Conservation (phyloP, 2,797 vertebrate genomes). For the Scleropages formosus region DNA sequence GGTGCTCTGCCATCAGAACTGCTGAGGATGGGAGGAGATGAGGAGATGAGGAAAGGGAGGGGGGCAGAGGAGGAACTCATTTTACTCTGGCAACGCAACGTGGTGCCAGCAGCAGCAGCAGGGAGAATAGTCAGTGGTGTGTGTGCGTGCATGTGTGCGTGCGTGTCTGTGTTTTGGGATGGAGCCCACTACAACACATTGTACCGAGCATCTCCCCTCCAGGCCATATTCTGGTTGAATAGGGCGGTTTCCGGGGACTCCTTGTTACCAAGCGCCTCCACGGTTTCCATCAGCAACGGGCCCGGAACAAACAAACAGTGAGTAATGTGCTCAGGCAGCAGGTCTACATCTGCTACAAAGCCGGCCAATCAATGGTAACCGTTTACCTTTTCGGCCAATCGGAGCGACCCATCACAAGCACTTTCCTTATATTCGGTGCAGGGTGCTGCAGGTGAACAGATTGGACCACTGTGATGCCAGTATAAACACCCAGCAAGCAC, state of each 20-base stretch:
- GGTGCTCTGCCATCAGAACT: conserved; percentile 30
- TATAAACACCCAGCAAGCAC: neutral
- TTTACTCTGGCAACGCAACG: conserved; percentile 27
- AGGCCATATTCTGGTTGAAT: neutral
- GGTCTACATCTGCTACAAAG: neutral
- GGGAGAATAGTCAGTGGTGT: conserved; percentile 25
- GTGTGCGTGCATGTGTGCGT: neutral
- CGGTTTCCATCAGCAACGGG: conserved; percentile 5
- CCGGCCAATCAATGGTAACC: conserved; percentile 13
- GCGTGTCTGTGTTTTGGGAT: neutral
- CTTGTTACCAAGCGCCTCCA: neutral
- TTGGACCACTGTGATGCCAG: neutral
- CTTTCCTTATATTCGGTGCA: neutral
- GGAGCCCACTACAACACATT: neutral
- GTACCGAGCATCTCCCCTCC: neutral
- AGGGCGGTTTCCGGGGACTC: neutral
- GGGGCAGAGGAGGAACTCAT: conserved; percentile 35
- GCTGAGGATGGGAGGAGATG: conserved; percentile 30
- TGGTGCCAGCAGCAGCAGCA: conserved; percentile 39
- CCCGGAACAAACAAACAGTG: neutral
- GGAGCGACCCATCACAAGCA: neutral
- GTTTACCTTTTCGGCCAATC: conserved; percentile 7
- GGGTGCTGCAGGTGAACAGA: neutral
- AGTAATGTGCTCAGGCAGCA: conserved; percentile 4
- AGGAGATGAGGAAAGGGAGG: conserved; percentile 21